Base-by-base conservation (phyloP, 2,113 vertebrate genomes). In the Lamprotornis superbus region DNA sequence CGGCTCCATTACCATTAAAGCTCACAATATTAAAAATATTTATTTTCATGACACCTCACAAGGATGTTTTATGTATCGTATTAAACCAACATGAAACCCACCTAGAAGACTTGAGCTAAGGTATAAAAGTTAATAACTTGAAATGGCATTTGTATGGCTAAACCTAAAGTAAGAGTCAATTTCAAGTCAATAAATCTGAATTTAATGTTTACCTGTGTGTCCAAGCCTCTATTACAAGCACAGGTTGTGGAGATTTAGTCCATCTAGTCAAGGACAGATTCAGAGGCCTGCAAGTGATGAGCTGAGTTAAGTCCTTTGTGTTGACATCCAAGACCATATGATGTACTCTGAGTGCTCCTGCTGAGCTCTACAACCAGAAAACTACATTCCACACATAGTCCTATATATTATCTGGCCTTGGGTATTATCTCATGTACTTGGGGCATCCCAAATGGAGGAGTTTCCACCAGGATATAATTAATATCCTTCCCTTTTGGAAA, bases 41-140 rank as follows among this genome's bases (percentile, higher is more conserved):
- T 71, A 31, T 82, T 91, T 84, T 60, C 23, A 37, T 1, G 3
- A 5, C 31, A 31, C 22, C 31, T 75, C n/a, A 23, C 25, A 56
- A 87, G 21, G 25, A 33, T n/a, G 19, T 10, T 59, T 76, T 63
- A 55, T 31, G 10, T 4, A 11, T 56, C 12, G 3, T 64, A 44
- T 65, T 71, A 85, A 76, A 17, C 6, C 33, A 8, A 21, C 0
- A 0, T 69, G 40, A 50, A 69, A 8, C 10, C n/a, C 53, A 57
- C 28, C 31, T 55, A 56, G 28, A 50, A 65, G 46, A 49, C 25
- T 71, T 57, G 37, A 77, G 46, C 12, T 65, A 39, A 9, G 11
- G 8, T 56, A 19, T 82, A 49, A 40, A 76, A 73, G 15, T 57
- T 59, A 73, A 16, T 40, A 71, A 35, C 23, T 63, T 1, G 2